Percentiles rank a stretch among this genome's conserved stretches.
phyloP scores from a whole-genome alignment of 2,797 vertebrate species.

The Limosa lapponica region DNA sequence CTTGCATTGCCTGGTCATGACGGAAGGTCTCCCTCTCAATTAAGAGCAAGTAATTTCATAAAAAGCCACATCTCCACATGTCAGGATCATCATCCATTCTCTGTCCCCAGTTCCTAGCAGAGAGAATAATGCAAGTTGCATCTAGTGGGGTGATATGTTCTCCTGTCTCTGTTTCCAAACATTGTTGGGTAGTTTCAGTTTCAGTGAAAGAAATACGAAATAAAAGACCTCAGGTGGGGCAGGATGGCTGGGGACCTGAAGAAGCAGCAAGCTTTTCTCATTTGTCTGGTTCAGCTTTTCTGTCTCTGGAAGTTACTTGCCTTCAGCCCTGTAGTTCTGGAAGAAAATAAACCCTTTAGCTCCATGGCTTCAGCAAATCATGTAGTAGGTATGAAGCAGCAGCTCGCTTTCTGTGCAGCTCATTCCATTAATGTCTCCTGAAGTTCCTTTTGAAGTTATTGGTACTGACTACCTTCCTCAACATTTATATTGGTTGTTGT shows the following conservation, averaged over 20 bases:
- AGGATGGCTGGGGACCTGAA: neutral
- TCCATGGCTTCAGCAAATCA: neutral
- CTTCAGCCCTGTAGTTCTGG: neutral
- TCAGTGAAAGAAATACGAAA: neutral
- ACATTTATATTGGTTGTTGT: neutral
- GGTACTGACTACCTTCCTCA: neutral
- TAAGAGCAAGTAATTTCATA: neutral
- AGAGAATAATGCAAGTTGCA: neutral
- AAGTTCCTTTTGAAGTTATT: neutral
- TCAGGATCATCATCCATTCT: neutral
- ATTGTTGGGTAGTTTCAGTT: neutral
- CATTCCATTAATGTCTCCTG: neutral
- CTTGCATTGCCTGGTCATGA: neutral
- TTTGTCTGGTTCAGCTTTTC: neutral
- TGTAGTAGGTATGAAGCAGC: neutral
- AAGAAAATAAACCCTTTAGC: neutral
- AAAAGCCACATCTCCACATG: rapidly evolving
- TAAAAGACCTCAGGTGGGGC: neutral
- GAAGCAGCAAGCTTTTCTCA: neutral
- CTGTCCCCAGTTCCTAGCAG: neutral
- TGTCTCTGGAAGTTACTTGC: neutral
- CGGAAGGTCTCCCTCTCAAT: neutral
- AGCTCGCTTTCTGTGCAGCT: neutral
- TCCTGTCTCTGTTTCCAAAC: neutral
- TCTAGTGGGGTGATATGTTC: neutral